Percentiles rank a stretch among this genome's conserved stretches.
phyloP scores from a whole-genome alignment of 2,113 vertebrate species.

The Macroglossus sobrinus region DNA sequence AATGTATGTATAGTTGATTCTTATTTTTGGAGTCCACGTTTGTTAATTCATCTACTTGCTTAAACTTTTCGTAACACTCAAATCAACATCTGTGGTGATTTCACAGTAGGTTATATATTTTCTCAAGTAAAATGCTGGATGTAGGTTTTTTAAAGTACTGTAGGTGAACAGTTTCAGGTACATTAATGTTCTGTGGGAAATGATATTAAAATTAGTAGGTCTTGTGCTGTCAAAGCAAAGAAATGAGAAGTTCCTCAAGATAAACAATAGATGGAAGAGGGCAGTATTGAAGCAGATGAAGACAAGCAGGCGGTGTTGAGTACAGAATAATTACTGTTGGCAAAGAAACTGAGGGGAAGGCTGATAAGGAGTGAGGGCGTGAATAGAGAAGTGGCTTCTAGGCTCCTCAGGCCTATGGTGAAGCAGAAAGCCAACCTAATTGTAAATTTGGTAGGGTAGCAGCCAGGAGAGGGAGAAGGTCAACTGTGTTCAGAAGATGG shows the following conservation, averaged over 20 bases:
- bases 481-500: neutral
- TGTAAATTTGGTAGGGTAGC: neutral
- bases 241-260: neutral
- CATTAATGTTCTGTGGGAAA: neutral
- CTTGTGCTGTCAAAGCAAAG: neutral
- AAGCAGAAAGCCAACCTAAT: neutral
- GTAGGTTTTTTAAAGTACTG: neutral
- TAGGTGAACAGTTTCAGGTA: neutral
- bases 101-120: neutral
- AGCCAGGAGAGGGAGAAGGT: neutral
- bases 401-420: fast-evolving
- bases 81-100: too few relatives aligned
- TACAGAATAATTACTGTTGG: neutral
- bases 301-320: neutral
- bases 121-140: neutral
- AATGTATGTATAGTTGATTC: too few relatives aligned
- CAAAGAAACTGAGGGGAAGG: neutral
- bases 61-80: too few relatives aligned
- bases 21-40: too few relatives aligned
- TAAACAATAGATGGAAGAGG: neutral
- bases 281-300: neutral
- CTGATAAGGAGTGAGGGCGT: neutral
- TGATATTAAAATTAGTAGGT: neutral
- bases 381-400: fast-evolving
- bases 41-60: too few relatives aligned